Conservation (phyloP, 1,140 invertebrate genomes). For the Eupeodes corollae region DNA sequence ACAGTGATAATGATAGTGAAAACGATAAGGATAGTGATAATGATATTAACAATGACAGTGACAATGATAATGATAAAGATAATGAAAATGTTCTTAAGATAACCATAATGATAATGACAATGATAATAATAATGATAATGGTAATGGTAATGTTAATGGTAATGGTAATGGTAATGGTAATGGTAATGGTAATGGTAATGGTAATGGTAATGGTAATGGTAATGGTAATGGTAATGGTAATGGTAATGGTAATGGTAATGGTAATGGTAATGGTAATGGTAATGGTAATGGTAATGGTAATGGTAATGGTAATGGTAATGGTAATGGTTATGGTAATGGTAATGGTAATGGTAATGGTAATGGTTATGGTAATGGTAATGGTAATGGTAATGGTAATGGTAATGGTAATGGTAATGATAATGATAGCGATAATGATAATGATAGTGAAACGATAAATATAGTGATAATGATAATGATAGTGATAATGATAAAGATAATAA, state of each 20-base stretch:
- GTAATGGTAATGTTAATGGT: neutral
- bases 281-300: neutral
- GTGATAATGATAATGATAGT: neutral
- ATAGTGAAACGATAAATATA: neutral
- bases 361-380: neutral
- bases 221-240: neutral
- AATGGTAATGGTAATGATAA: neutral
- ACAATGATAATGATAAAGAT: neutral
- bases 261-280: neutral
- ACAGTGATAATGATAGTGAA: neutral
- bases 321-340: neutral
- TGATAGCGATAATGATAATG: slow-evolving; percentile 2
- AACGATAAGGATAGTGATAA: neutral
- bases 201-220: neutral
- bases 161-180: neutral
- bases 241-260: neutral
- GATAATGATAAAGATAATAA: too few species aligned
- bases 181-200: neutral
- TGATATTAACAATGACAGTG: neutral
- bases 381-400: neutral
- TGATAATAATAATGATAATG: neutral
- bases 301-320: neutral
- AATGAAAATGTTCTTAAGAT: neutral
- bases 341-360: neutral
- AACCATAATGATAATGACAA: neutral